Conservation (phyloP, 2,113 vertebrate species). For the Cyanistes caeruleus region DNA sequence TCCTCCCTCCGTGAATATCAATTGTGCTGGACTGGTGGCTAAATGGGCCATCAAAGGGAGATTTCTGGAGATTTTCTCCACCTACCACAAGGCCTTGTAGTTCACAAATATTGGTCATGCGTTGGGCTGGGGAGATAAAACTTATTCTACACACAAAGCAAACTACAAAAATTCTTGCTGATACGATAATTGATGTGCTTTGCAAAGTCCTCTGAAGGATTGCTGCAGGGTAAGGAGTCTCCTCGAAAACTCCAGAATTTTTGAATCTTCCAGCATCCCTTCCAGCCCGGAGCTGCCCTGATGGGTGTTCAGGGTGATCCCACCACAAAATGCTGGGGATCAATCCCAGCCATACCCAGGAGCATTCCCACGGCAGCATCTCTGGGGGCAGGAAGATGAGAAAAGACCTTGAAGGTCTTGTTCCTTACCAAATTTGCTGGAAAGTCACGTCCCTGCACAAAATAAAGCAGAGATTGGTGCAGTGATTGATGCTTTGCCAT, state of each 20-base stretch:
- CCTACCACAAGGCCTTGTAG: not conserved
- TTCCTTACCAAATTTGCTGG: fast-evolving
- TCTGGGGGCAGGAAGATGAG: fast-evolving
- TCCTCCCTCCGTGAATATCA: not conserved
- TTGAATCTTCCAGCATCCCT: not conserved
- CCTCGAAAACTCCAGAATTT: not conserved
- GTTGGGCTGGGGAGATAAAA: not conserved
- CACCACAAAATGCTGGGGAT: not conserved
- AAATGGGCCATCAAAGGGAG: not conserved
- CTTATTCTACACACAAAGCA: not conserved
- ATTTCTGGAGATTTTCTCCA: not conserved
- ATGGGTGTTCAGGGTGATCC: not conserved
- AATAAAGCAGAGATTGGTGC: not conserved
- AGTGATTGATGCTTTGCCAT: not conserved
- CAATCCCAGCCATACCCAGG: fast-evolving
- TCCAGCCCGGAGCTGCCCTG: fast-evolving
- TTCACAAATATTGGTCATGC: fast-evolving
- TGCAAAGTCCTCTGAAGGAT: not conserved
- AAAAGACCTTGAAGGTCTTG: not conserved
- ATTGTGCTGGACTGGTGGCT: not conserved
- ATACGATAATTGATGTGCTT: fast-evolving
- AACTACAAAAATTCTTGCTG: not conserved
- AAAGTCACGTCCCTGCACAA: not conserved
- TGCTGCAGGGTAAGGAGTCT: not conserved
- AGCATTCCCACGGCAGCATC: fast-evolving